Percentiles rank a stretch among this genome's conserved stretches.
Conservation (phyloP, 2,797 vertebrate species). For the Coracias cyanogaster region DNA sequence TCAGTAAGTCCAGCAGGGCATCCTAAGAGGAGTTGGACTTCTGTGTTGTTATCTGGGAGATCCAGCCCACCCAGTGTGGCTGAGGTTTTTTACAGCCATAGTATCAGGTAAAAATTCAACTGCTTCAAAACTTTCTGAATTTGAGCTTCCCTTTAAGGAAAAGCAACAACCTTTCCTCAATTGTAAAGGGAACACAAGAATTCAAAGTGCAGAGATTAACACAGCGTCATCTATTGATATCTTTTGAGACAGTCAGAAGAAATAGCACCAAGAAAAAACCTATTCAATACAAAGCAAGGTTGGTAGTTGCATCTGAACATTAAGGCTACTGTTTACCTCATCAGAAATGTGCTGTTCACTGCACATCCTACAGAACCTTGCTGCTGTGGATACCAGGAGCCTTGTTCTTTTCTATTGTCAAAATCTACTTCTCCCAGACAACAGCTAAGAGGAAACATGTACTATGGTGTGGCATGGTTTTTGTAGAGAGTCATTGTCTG, state of each 20-base stretch:
- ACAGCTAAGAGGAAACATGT: neutral
- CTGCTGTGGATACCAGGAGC: neutral
- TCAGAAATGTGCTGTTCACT: neutral
- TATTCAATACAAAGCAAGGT: neutral
- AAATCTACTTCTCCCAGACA: neutral
- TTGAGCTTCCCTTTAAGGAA: neutral
- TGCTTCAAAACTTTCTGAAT: neutral
- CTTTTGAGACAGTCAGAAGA: neutral
- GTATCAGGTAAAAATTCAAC: neutral
- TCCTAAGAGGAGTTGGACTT: neutral
- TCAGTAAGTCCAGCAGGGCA: neutral
- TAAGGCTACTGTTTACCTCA: neutral
- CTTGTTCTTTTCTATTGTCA: neutral
- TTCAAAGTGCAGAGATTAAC: neutral
- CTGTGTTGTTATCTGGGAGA: neutral
- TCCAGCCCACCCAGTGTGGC: neutral
- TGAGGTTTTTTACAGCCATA: neutral
- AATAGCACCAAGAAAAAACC: neutral
- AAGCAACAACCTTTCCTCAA: neutral
- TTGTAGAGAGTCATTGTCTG: neutral
- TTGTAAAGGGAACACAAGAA: neutral
- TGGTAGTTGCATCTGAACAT: neutral
- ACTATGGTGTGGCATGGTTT: neutral
- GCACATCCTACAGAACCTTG: neutral
- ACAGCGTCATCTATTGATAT: neutral